phyloP scores from a whole-genome alignment of 2,888 invertebrate genomes.

The Hydraecia micacea region DNA sequence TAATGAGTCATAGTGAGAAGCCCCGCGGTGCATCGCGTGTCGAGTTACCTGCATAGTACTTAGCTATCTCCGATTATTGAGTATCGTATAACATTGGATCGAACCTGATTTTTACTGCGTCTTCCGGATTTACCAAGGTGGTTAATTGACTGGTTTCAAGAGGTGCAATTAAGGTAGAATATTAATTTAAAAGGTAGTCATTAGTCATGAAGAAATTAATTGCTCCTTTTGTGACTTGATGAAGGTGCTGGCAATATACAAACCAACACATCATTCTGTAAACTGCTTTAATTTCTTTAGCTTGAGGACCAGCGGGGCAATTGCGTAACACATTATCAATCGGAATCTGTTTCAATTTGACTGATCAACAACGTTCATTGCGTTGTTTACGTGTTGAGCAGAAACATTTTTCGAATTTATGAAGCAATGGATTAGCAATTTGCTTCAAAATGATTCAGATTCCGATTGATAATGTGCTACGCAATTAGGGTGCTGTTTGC shows the following conservation, averaged over 20 bases:
- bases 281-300: background rate
- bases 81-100: constrained; percentile 47
- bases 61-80: constrained; percentile 64
- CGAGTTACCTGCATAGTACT: constrained; percentile 54
- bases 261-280: background rate
- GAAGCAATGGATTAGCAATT: too few species aligned
- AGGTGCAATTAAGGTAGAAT: constrained; percentile 15
- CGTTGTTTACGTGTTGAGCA: too few species aligned
- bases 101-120: constrained; percentile 53
- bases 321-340: too few species aligned
- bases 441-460: too few species aligned
- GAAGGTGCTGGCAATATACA: constrained; percentile 26
- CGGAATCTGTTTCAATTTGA: too few species aligned
- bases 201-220: constrained; percentile 8
- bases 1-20: constrained; percentile 67
- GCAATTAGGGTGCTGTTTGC: too few species aligned
- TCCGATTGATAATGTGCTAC: too few species aligned
- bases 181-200: constrained; percentile 20
- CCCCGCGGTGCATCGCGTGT: constrained; percentile 64
- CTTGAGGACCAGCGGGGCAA: too few species aligned
- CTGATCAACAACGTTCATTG: too few species aligned
- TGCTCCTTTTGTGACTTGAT: constrained; percentile 14
- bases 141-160: constrained; percentile 25
- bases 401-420: too few species aligned
- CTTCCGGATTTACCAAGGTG: constrained; percentile 41